Percentiles rank a stretch among this genome's conserved stretches.
phyloP scores from a whole-genome alignment of 1,140 invertebrate genomes.

The Drosophila truncata region DNA sequence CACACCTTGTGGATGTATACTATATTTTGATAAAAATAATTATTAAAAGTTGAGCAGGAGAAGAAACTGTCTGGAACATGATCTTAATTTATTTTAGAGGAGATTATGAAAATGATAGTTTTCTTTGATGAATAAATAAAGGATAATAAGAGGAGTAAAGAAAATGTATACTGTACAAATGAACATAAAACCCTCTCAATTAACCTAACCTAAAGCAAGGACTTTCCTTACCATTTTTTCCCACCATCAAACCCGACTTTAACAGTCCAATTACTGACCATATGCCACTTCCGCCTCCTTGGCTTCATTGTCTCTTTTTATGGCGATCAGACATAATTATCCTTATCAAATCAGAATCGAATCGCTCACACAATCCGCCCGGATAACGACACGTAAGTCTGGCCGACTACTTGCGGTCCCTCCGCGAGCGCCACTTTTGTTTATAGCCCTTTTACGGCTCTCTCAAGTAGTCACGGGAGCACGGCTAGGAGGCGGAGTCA shows the following conservation, averaged over 20 bases:
- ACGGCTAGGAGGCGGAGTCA: background rate
- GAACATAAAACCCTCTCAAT: background rate
- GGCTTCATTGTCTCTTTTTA: conserved; percentile 45
- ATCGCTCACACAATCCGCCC: conserved; percentile 40
- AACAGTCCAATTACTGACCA: conserved; percentile 30
- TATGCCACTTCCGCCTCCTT: conserved; percentile 33
- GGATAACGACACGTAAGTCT: conserved; percentile 47
- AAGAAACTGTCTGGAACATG: background rate
- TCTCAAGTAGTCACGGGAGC: conserved; percentile 59
- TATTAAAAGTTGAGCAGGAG: background rate
- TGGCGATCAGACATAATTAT: conserved; percentile 56
- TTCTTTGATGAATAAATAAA: too few relatives aligned
- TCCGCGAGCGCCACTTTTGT: conserved; percentile 64
- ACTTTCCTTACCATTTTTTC: background rate
- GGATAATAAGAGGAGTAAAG: background rate
- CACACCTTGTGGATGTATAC: background rate
- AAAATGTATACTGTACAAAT: too few relatives aligned
- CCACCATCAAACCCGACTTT: conserved; percentile 9
- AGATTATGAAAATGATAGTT: background rate
- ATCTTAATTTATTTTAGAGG: conserved; percentile 9
- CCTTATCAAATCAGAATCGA: conserved; percentile 67
- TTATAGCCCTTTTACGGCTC: conserved; percentile 79
- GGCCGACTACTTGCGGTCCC: conserved; percentile 38
- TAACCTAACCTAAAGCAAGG: background rate
- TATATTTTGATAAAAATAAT: background rate